phyloP scores from a whole-genome alignment of 1,140 invertebrate species.

The Hyles euphorbiae region DNA sequence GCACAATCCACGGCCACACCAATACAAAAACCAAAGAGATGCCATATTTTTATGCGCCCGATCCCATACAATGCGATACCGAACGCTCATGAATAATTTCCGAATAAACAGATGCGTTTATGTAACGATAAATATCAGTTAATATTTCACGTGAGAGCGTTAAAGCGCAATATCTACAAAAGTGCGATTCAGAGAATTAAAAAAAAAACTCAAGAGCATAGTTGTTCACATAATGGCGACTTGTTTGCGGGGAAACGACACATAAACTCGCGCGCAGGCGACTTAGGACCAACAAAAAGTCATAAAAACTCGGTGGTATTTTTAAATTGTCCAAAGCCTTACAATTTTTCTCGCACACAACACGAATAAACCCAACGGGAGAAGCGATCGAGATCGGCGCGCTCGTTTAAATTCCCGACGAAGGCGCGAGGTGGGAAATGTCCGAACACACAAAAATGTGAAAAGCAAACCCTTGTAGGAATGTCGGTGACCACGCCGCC shows the following conservation, averaged over 20 bases:
- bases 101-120: constrained; percentile 1
- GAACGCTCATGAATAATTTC: constrained; percentile 1
- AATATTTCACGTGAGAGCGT: background rate
- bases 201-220: constrained; percentile 1
- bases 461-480: constrained; percentile 54
- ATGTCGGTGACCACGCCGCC: constrained; percentile 42
- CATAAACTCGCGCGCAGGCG: constrained; percentile 6
- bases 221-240: constrained; percentile 4
- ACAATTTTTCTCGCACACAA: constrained; percentile 29
- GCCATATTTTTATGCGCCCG: constrained; percentile 33
- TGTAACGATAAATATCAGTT: constrained; percentile 1
- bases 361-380: constrained; percentile 25
- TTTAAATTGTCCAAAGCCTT: constrained; percentile 28
- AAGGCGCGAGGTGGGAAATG: constrained; percentile 50
- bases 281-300: background rate
- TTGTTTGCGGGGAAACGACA: constrained; percentile 2
- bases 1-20: constrained; percentile 7
- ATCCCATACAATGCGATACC: constrained; percentile 1
- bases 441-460: constrained; percentile 51
- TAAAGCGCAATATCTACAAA: background rate
- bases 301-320: constrained; percentile 20
- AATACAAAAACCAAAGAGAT: constrained; percentile 39
- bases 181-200: background rate
- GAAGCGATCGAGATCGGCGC: constrained; percentile 31
- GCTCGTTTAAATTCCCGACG: constrained; percentile 55